Conservation (phyloP, 2,113 vertebrate species). For the Syrmaticus mikado region DNA sequence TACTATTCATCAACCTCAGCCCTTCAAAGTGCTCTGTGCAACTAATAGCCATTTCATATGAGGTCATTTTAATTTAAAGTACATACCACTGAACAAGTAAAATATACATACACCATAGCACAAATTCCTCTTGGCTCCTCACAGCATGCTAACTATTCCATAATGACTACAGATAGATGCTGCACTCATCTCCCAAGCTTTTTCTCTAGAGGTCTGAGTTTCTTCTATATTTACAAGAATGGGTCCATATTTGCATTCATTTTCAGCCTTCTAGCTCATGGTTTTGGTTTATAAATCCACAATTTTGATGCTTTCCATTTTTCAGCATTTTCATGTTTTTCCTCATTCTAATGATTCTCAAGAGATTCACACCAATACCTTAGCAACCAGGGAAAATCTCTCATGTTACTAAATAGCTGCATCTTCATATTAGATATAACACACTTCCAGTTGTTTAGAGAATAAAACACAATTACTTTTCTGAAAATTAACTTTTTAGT, state of each 20-base stretch:
- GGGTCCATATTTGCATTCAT: not conserved
- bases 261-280: not conserved
- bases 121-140: not conserved
- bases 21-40: not conserved
- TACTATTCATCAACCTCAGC: not conserved
- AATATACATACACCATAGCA: not conserved
- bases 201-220: not conserved
- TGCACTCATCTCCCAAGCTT: conserved; percentile 2
- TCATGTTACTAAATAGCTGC: not conserved
- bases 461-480: not conserved
- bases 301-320: not conserved
- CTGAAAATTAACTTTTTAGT: not conserved
- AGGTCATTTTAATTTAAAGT: conserved; percentile 4
- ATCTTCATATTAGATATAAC: not conserved
- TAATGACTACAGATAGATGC: conserved; percentile 21
- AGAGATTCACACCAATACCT: not conserved
- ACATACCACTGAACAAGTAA: not conserved
- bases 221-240: not conserved
- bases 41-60: not conserved
- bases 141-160: not conserved
- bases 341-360: not conserved
- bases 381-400: not conserved
- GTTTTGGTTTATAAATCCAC: not conserved
- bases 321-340: not conserved
- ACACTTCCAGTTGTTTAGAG: not conserved